phyloP scores from a whole-genome alignment of 2,797 vertebrate genomes.

The Champsocephalus esox region DNA sequence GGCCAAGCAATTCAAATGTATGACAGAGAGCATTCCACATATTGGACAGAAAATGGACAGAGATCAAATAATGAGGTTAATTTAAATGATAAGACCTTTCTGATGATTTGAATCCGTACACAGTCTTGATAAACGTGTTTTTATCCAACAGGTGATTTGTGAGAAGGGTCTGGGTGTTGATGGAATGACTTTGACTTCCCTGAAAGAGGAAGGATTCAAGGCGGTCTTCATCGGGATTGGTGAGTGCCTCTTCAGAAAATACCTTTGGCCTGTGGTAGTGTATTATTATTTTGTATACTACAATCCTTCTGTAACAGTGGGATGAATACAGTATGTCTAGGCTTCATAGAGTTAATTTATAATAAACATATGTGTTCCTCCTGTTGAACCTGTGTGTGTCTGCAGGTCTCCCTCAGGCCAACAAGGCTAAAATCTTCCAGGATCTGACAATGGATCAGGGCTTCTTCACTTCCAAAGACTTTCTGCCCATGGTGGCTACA shows the following conservation, averaged over 20 bases:
- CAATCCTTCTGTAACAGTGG: not conserved
- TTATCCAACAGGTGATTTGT: conserved; percentile 85
- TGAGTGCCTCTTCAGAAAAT: conserved; percentile 71
- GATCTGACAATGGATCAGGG: conserved; percentile 88
- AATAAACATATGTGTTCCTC: not conserved
- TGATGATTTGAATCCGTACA: not conserved
- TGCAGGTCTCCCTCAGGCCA: conserved; percentile 93
- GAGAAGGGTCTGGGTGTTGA: conserved; percentile 87
- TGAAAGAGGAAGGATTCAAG: conserved; percentile 89
- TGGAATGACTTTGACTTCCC: conserved; percentile 87
- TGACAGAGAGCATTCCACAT: not conserved
- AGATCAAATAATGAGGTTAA: not conserved
- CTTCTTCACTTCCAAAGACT: conserved; percentile 97
- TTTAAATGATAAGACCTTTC: not conserved
- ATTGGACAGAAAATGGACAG: not conserved
- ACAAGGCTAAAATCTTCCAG: conserved; percentile 89
- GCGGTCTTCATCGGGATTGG: conserved; percentile 94
- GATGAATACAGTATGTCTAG: not conserved
- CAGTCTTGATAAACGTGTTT: conserved; percentile 2
- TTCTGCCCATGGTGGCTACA: conserved; percentile 91
- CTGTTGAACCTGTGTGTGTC: not conserved
- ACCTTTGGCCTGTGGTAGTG: not conserved
- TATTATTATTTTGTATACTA: not conserved
- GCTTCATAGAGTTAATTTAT: not conserved
- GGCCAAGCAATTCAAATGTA: not conserved